Percentiles rank a stretch among this genome's conserved stretches.
Conservation (phyloP, 2,113 vertebrate genomes). For the Rattus rattus region DNA sequence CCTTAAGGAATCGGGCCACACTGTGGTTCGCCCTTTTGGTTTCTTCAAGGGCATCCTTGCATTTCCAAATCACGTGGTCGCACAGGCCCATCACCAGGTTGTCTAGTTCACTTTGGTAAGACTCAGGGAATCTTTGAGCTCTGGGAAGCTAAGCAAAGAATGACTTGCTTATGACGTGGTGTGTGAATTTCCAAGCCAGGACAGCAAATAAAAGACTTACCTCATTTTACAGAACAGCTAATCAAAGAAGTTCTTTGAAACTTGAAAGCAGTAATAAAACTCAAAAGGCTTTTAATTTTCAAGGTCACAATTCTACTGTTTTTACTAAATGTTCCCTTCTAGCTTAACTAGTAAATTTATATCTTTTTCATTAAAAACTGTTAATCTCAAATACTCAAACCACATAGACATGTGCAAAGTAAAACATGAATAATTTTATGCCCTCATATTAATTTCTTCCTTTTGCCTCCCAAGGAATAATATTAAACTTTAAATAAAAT, state of each 20-base stretch:
- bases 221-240: conserved; percentile 7
- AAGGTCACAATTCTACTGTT: background rate
- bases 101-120: conserved; percentile 93
- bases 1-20: conserved; percentile 95
- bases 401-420: background rate
- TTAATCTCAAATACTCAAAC: conserved; percentile 24
- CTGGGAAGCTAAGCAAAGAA: conserved; percentile 90
- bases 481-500: background rate
- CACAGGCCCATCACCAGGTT: conserved; percentile 92
- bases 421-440: background rate
- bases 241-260: conserved; percentile 50
- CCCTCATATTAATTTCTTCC: background rate
- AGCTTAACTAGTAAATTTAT: conserved; percentile 6
- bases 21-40: conserved; percentile 94
- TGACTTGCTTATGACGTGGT: background rate
- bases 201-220: background rate
- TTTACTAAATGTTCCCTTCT: conserved; percentile 24
- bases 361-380: conserved; percentile 45
- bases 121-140: conserved; percentile 93
- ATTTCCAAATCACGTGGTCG: conserved; percentile 96
- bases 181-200: background rate
- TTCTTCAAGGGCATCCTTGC: conserved; percentile 93
- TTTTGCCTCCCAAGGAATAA: background rate
- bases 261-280: conserved; percentile 37
- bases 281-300: conserved; percentile 15